Conservation (phyloP, 2,797 vertebrate species). For the Acridotheres tristis region DNA sequence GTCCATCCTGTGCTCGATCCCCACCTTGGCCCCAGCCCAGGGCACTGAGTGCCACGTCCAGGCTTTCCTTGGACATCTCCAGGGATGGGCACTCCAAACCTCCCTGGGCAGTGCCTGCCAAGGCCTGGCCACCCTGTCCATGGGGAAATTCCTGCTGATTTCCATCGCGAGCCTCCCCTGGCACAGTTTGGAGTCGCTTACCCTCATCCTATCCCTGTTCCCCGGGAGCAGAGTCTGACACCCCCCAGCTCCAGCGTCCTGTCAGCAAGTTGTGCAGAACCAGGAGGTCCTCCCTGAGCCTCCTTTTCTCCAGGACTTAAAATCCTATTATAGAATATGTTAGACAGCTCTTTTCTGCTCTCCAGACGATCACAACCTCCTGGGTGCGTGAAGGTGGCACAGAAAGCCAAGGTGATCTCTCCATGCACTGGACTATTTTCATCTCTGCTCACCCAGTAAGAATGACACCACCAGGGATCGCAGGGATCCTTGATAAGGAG, state of each 20-base stretch:
- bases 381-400: neutral
- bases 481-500: neutral
- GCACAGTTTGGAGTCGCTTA: accelerated
- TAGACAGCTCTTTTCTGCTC: neutral
- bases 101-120: neutral
- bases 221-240: neutral
- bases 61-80: neutral
- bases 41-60: accelerated
- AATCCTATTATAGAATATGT: neutral
- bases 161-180: neutral
- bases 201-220: neutral
- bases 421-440: neutral
- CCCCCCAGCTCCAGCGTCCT: neutral
- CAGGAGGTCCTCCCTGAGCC: accelerated
- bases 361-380: neutral
- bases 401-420: neutral
- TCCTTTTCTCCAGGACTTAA: neutral
- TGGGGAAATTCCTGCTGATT: neutral
- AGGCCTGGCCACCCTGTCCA: neutral
- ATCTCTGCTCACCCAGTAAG: neutral
- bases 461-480: neutral
- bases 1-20: accelerated
- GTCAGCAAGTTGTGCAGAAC: neutral
- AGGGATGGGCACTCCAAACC: neutral
- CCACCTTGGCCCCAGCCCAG: neutral